These are phyloP conservation scores for Agapornis canus DNA, from an alignment of 2,797 vertebrate species.

Conservation along the genomic window DNA sequence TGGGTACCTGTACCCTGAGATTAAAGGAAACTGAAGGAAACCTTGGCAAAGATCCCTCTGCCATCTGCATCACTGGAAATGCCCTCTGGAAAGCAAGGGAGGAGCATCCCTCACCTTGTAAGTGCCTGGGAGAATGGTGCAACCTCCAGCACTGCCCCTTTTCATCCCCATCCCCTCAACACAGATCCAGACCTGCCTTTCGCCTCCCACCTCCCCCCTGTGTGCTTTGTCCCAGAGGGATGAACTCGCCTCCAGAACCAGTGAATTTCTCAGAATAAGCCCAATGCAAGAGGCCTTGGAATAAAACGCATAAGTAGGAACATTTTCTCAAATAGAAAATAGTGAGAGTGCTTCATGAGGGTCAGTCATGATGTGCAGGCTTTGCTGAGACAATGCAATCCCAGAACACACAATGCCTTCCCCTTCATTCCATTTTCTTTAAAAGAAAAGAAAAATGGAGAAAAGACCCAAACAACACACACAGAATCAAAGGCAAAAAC, in stretches of 20 bases:
- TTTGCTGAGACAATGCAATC: not conserved
- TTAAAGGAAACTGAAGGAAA: not conserved
- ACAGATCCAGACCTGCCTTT: slow-evolving; percentile 16
- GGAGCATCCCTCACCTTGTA: not conserved
- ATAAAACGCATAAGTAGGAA: not conserved
- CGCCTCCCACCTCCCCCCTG: accelerated
- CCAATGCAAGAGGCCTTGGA: not conserved
- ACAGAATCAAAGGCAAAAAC: slow-evolving; percentile 6
- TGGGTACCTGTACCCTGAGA: not conserved
- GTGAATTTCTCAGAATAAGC: not conserved
- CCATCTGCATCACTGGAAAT: not conserved
- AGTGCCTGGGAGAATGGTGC: not conserved
- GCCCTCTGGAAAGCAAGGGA: slow-evolving; percentile 18
- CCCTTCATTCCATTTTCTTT: not conserved
- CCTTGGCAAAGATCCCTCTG: not conserved
- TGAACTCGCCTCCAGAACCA: not conserved
- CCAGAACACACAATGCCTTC: not conserved
- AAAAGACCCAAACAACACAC: not conserved
- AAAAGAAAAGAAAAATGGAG: not conserved
- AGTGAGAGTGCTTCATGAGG: not conserved
- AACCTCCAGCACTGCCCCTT: not conserved
- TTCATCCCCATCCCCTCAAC: not conserved
- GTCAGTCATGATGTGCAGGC: not conserved
- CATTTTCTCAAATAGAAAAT: not conserved
- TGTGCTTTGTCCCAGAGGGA: not conserved